A percentile compares a stretch with the other conserved stretches of the same genome.
Conservation (phyloP, 1,140 invertebrate species). For the Littorina saxatilis region DNA sequence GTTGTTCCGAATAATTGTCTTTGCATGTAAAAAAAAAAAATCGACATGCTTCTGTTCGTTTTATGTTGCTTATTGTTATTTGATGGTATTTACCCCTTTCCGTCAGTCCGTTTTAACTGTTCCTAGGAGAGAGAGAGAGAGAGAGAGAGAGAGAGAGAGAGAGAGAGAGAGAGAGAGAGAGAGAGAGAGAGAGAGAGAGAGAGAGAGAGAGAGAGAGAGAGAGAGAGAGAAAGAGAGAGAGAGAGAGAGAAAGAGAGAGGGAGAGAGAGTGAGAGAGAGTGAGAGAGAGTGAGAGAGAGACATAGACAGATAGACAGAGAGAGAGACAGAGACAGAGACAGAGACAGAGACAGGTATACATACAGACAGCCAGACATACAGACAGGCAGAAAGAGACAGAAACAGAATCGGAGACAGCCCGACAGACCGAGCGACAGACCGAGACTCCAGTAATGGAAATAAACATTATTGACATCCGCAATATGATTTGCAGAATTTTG, state of each 20-base stretch:
- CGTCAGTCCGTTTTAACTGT: too few species aligned
- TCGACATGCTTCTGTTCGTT: too few species aligned
- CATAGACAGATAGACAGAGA: neutral
- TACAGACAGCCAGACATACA: too few species aligned
- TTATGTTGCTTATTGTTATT: too few species aligned
- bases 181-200: neutral
- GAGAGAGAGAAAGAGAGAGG: slow-evolving; percentile 39
- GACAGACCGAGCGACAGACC: too few species aligned
- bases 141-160: slow-evolving; percentile 22
- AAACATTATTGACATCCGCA: too few species aligned
- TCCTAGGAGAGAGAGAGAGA: slow-evolving; percentile 23
- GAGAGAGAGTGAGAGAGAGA: slow-evolving; percentile 16
- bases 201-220: neutral
- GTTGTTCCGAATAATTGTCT: too few species aligned
- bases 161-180: slow-evolving; percentile 18
- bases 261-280: slow-evolving; percentile 23
- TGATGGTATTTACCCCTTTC: too few species aligned
- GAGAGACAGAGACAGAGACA: neutral
- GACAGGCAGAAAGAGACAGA: neutral
- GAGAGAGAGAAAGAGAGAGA: slow-evolving; percentile 34
- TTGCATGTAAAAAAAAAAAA: too few species aligned
- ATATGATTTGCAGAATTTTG: too few species aligned
- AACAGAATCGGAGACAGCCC: neutral
- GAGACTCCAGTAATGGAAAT: too few species aligned
- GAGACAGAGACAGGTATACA: too few species aligned